These are phyloP conservation scores for Heliconius eleuchia DNA, from an alignment of 1,140 invertebrate species.

Conservation along the genomic window DNA sequence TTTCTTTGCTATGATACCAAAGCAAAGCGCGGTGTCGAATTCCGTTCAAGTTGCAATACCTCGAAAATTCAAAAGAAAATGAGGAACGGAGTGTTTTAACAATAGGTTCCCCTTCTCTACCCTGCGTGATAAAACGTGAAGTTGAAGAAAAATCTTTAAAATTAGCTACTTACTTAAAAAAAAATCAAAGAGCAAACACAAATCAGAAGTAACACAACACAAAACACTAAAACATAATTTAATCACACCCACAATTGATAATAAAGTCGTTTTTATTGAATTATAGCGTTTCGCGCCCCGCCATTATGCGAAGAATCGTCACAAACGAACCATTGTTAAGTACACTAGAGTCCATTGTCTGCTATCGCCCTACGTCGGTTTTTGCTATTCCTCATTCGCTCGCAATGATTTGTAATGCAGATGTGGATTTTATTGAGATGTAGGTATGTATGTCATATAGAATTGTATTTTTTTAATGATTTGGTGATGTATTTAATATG, in stretches of 20 bases:
- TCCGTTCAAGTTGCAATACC: too few relatives aligned
- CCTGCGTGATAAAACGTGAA: too few relatives aligned
- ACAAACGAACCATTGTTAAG: constrained; percentile 79
- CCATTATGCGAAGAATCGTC: constrained; percentile 78
- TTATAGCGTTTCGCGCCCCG: constrained; percentile 72
- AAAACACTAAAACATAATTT: constrained; percentile 59
- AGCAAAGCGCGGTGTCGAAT: too few relatives aligned
- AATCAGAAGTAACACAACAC: constrained; percentile 34
- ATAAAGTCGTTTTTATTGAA: constrained; percentile 75
- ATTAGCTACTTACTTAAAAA: background rate
- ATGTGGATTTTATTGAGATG: constrained; percentile 29
- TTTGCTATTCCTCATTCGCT: constrained; percentile 73
- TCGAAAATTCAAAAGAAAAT: too few relatives aligned
- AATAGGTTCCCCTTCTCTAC: too few relatives aligned
- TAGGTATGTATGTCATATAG: constrained; percentile 35
- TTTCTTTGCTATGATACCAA: too few relatives aligned
- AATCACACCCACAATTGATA: constrained; percentile 72
- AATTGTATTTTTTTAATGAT: too few relatives aligned
- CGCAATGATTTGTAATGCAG: constrained; percentile 55
- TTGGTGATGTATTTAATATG: too few relatives aligned
- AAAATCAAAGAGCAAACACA: constrained; percentile 28
- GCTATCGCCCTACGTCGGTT: constrained; percentile 73
- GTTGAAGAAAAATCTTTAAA: too few relatives aligned
- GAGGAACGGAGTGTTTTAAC: background rate
- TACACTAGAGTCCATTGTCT: constrained; percentile 77